Conservation (phyloP, 2,113 vertebrate species). For the Vimba vimba region DNA sequence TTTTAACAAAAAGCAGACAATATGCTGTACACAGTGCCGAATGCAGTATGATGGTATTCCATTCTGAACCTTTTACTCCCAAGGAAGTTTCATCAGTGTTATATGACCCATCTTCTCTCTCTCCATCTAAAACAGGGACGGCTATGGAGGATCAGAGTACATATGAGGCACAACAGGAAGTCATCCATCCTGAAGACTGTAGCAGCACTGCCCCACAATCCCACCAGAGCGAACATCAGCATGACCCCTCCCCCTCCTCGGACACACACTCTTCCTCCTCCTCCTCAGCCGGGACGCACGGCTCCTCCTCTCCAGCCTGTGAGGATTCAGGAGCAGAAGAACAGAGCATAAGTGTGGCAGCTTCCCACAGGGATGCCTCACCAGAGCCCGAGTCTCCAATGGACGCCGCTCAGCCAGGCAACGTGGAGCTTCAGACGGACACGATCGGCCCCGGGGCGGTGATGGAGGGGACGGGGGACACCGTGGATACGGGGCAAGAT, state of each 20-base stretch:
- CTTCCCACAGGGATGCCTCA: constrained; percentile 15
- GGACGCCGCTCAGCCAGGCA: neutral
- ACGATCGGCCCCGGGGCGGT: constrained; percentile 32
- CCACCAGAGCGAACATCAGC: constrained; percentile 50
- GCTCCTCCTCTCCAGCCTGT: constrained; percentile 51
- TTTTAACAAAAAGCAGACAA: neutral
- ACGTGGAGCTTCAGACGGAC: neutral
- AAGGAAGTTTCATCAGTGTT: neutral
- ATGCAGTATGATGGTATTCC: neutral
- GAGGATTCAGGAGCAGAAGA: constrained; percentile 49
- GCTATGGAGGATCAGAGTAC: constrained; percentile 58
- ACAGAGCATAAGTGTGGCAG: neutral
- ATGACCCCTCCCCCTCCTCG: constrained; percentile 15
- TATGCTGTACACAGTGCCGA: neutral
- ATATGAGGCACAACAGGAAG: constrained; percentile 36
- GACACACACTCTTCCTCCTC: constrained; percentile 51
- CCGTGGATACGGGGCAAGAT: constrained; percentile 49
- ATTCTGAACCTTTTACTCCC: neutral
- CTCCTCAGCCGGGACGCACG: constrained; percentile 53
- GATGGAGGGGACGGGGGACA: constrained; percentile 52
- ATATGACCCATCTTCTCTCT: neutral
- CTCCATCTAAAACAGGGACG: constrained; percentile 17
- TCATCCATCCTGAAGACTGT: constrained; percentile 7
- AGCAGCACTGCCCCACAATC: constrained; percentile 11
- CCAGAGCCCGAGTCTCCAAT: neutral